Percentiles rank a stretch among this genome's conserved stretches.
phyloP scores from a whole-genome alignment of 2,888 invertebrate genomes.

The Dusona sp. region DNA sequence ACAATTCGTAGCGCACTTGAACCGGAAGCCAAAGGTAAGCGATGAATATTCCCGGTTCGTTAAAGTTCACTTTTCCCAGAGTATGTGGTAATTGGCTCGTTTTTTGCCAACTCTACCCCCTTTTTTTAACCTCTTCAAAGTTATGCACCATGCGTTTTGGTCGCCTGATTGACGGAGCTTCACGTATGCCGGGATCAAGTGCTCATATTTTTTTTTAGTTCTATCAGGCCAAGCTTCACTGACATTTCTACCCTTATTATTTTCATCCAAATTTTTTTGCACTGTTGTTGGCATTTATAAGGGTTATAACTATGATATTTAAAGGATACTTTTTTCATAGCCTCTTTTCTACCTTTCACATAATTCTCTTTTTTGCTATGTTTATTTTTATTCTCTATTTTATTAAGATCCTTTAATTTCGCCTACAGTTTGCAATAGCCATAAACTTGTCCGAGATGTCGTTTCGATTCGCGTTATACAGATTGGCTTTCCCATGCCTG shows the following conservation, averaged over 20 bases:
- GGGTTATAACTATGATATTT: neutral
- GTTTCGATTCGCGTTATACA: slow-evolving; percentile 31
- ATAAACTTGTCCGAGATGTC: neutral
- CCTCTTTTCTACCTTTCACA: neutral
- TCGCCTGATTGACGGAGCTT: slow-evolving; percentile 4
- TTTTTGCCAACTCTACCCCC: slow-evolving; percentile 23
- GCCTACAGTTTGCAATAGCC: neutral
- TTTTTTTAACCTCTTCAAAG: neutral
- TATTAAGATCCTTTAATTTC: neutral
- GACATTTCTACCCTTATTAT: neutral
- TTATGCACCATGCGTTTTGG: slow-evolving; percentile 26
- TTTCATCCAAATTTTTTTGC: neutral
- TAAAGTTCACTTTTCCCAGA: slow-evolving; percentile 61
- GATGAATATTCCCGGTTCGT: slow-evolving; percentile 51
- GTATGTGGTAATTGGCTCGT: slow-evolving; percentile 60
- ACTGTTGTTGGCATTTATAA: neutral
- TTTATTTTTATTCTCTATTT: neutral
- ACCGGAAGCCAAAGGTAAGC: slow-evolving; percentile 48
- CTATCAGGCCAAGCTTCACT: too few species aligned
- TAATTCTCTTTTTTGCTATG: slow-evolving; percentile 30
- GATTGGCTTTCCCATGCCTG: neutral
- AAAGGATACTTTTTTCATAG: neutral
- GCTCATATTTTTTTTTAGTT: neutral
- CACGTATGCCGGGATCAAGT: neutral
- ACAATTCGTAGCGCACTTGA: slow-evolving; percentile 51